Conservation (phyloP, 2,113 vertebrate genomes). For the Nymphicus hollandicus region DNA sequence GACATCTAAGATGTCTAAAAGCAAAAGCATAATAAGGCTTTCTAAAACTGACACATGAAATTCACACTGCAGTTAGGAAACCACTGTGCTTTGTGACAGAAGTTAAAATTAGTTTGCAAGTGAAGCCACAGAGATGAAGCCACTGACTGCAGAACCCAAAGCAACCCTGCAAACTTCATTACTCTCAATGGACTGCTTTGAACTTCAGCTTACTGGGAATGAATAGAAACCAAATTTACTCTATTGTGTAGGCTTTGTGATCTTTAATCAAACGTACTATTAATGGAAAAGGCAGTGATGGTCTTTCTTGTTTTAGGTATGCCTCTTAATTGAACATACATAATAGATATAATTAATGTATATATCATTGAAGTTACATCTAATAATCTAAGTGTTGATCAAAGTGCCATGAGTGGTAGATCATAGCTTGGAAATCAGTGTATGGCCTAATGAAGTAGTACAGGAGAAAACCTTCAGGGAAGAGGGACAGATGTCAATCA, state of each 20-base stretch:
- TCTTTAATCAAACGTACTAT: background rate
- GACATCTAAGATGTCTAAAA: background rate
- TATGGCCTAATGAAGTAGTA: background rate
- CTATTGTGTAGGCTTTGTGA: background rate
- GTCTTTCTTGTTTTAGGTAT: background rate
- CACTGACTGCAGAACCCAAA: background rate
- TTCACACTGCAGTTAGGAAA: background rate
- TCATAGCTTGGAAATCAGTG: background rate
- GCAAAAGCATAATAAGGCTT: background rate
- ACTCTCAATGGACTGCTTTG: background rate
- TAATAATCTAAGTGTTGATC: background rate
- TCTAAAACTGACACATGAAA: background rate
- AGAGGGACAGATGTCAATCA: background rate
- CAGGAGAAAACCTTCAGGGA: background rate
- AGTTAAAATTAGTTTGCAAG: background rate
- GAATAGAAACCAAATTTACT: background rate
- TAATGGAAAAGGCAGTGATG: background rate
- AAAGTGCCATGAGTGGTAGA: background rate
- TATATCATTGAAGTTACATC: background rate
- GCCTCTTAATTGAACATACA: background rate
- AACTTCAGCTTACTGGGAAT: background rate
- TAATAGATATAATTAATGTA: background rate
- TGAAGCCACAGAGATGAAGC: background rate
- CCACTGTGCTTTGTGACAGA: background rate
- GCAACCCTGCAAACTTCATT: background rate